Conservation (phyloP, 2,888 invertebrate genomes). For the Drosophila lutescens region DNA sequence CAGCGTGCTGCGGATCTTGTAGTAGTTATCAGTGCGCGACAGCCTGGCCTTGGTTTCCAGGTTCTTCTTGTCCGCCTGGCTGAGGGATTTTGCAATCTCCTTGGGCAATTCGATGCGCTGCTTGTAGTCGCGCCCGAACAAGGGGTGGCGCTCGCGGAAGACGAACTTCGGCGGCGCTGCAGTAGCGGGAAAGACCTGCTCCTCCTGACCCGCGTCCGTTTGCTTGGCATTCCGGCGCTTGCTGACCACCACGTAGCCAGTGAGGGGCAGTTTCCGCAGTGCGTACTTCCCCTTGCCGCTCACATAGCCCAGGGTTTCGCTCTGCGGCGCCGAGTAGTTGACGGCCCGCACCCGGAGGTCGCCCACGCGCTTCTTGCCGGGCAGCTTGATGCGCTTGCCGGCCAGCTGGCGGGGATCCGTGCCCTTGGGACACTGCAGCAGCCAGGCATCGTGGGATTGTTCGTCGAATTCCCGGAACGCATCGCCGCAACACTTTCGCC, state of each 20-base stretch:
- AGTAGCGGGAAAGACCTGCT: slow-evolving; percentile 1
- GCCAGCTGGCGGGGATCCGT: slow-evolving; percentile 20
- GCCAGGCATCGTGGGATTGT: slow-evolving; percentile 57
- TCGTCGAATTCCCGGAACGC: slow-evolving; percentile 45
- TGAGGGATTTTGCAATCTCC: slow-evolving; percentile 8
- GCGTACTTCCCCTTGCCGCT: slow-evolving; percentile 49
- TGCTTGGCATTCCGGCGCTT: slow-evolving; percentile 45
- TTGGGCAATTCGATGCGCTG: slow-evolving; percentile 26
- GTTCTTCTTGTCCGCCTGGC: slow-evolving; percentile 28
- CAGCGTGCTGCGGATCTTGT: slow-evolving; percentile 52
- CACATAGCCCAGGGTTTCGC: slow-evolving; percentile 51
- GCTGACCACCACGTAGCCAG: slow-evolving; percentile 49
- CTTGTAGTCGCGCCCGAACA: slow-evolving; percentile 33
- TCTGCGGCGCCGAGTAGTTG: slow-evolving; percentile 11
- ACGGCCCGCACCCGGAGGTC: slow-evolving; percentile 50
- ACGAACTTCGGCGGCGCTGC: not conserved
- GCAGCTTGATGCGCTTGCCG: slow-evolving; percentile 56
- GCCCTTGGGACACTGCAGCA: slow-evolving; percentile 60
- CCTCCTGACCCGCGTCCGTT: not conserved
- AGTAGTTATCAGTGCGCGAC: slow-evolving; percentile 45
- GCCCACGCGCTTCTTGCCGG: slow-evolving; percentile 54
- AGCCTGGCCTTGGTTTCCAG: not conserved
- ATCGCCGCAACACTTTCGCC: slow-evolving; percentile 16
- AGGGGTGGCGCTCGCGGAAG: slow-evolving; percentile 34
- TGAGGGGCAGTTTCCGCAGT: slow-evolving; percentile 34